Evolutionary conservation across 2,113 vertebrate genomes (phyloP).

Genomic region (Parus major): DNA sequence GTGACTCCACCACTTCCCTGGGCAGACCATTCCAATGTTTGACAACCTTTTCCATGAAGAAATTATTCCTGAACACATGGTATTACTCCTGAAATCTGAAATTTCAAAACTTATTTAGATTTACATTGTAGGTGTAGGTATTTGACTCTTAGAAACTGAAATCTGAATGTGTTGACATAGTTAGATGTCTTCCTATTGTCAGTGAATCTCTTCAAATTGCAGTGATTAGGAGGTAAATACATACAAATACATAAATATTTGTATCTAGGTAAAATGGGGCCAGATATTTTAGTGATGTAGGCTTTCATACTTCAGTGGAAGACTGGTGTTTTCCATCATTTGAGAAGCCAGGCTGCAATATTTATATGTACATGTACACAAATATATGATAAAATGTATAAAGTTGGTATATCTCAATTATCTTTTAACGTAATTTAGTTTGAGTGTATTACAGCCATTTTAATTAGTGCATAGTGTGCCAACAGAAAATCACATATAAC

Average conservation of each 20-base stretch:
- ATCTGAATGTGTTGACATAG: background rate
- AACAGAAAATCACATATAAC: background rate
- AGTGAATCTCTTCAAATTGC: background rate
- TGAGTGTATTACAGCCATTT: background rate
- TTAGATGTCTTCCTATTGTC: background rate
- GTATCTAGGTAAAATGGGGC: background rate
- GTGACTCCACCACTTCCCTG: background rate
- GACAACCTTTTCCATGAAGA: background rate
- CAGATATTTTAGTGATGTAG: background rate
- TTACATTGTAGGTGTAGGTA: background rate
- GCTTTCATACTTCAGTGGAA: background rate
- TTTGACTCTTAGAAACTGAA: background rate
- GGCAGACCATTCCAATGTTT: background rate
- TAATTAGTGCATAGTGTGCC: constrained; percentile 33
- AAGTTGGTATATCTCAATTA: constrained; percentile 6
- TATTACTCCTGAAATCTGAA: background rate
- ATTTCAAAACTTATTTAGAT: background rate
- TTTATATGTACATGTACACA: background rate
- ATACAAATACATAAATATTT: background rate
- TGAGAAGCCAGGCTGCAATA: background rate
- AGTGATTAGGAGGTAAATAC: background rate
- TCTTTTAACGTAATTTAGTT: constrained; percentile 7
- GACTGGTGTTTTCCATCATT: constrained; percentile 8
- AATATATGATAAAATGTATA: constrained; percentile 11
- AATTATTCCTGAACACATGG: background rate